Conservation (phyloP, 2,888 invertebrate genomes). For the Schizotus pectinicornis region DNA sequence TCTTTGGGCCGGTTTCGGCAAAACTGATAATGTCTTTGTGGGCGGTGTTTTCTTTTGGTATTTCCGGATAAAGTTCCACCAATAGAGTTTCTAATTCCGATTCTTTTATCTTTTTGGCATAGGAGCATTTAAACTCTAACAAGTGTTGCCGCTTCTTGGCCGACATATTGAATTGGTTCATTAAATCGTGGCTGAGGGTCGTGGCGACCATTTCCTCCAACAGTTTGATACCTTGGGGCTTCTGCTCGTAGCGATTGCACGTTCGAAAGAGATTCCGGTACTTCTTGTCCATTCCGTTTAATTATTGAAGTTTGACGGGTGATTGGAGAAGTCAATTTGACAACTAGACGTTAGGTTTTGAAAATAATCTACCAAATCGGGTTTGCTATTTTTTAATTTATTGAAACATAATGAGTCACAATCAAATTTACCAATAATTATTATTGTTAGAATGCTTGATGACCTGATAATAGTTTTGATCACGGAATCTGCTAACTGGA, state of each 20-base stretch:
- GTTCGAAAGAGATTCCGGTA: not conserved
- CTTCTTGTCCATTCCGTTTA: slow-evolving; percentile 1
- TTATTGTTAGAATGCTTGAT: no score
- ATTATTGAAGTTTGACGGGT: not conserved
- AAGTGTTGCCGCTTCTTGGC: slow-evolving; percentile 44
- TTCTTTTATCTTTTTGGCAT: slow-evolving; percentile 45
- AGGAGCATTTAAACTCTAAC: slow-evolving; percentile 46
- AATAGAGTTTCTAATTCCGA: slow-evolving; percentile 46
- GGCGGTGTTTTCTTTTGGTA: slow-evolving; percentile 45
- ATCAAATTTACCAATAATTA: no score
- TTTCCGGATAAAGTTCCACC: slow-evolving; percentile 48
- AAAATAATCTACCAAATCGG: no score
- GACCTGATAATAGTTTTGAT: no score
- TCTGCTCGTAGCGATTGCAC: slow-evolving; percentile 9
- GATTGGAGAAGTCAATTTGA: not conserved
- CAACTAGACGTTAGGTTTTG: not conserved
- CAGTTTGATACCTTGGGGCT: slow-evolving; percentile 29
- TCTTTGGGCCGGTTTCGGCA: slow-evolving; percentile 65
- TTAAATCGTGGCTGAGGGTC: slow-evolving; percentile 46
- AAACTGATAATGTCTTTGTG: slow-evolving; percentile 63
- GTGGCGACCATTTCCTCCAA: slow-evolving; percentile 45
- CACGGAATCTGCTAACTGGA: no score
- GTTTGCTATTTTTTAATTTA: no score
- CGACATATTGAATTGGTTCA: slow-evolving; percentile 47
- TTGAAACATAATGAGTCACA: no score